These are phyloP conservation scores for Sisor rabdophorus DNA, from an alignment of 2,113 vertebrate genomes.

Conservation along the genomic window DNA sequence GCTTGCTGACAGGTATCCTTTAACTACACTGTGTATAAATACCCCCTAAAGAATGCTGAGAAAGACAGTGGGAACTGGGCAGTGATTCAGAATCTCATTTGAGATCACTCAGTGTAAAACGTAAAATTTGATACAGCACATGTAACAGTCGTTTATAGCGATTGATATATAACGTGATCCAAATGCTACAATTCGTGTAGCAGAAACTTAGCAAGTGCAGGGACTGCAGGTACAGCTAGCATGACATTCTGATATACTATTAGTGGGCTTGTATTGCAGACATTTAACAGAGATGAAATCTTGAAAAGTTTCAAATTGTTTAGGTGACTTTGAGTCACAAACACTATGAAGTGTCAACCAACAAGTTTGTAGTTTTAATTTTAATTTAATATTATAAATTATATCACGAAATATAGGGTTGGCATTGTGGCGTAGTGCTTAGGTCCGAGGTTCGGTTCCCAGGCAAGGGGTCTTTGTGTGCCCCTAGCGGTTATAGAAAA, in stretches of 20 bases:
- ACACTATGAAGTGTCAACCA: too few relatives aligned
- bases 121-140: constrained; percentile 67
- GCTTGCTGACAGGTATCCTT: constrained; percentile 54
- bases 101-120: constrained; percentile 52
- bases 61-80: constrained; percentile 38
- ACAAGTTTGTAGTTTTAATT: too few relatives aligned
- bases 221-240: too few relatives aligned
- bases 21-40: constrained; percentile 31
- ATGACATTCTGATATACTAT: not conserved
- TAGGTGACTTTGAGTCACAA: not conserved
- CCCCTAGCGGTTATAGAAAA: too few relatives aligned
- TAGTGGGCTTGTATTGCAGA: not conserved
- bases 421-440: too few relatives aligned
- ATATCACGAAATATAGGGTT: too few relatives aligned
- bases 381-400: too few relatives aligned
- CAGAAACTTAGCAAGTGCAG: not conserved
- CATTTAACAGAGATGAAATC: not conserved
- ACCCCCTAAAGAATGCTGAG: constrained; percentile 4
- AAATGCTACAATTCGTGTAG: not conserved
- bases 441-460: too few relatives aligned
- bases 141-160: constrained; percentile 54
- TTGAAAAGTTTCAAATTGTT: too few relatives aligned
- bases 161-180: not conserved
- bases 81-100: constrained; percentile 63
- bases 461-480: too few relatives aligned